phyloP scores from a whole-genome alignment of 2,888 invertebrate genomes.

The Phytoseiulus persimilis region DNA sequence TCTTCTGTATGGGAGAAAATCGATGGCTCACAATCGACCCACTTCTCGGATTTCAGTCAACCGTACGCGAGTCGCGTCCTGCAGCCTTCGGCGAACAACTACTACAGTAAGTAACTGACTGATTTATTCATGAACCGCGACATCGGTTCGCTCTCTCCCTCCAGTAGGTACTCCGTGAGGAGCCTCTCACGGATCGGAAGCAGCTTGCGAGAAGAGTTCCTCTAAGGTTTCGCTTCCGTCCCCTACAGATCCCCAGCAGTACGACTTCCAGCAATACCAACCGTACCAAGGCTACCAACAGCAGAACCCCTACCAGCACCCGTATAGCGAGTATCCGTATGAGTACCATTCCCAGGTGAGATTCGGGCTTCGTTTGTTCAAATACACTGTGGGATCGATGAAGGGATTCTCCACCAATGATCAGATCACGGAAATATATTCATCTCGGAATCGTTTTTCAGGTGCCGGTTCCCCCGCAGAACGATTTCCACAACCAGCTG shows the following conservation, averaged over 20 bases:
- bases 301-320: not conserved
- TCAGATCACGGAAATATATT: not conserved
- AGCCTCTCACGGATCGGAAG: no score
- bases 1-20: not conserved
- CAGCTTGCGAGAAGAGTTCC: no score
- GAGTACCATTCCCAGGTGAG: slow-evolving; percentile 33
- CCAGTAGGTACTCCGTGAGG: no score
- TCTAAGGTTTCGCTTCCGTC: no score
- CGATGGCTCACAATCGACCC: not conserved
- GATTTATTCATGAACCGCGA: not conserved
- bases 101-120: not conserved
- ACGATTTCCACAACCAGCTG: slow-evolving; percentile 34
- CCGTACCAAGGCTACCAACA: not conserved
- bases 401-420: not conserved
- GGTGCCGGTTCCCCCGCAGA: slow-evolving; percentile 28
- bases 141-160: no score
- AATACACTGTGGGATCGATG: not conserved
- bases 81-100: slow-evolving; percentile 15
- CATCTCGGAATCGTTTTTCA: not conserved
- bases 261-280: slow-evolving; percentile 34
- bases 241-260: slow-evolving; percentile 13
- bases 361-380: not conserved
- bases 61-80: slow-evolving; percentile 20
- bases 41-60: not conserved
- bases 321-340: slow-evolving; percentile 27